Evolutionary conservation across 1,140 invertebrate species (phyloP), one percentile per base, ranked within the genome.

Genomic region (Lasaia peninsularis): DNA sequence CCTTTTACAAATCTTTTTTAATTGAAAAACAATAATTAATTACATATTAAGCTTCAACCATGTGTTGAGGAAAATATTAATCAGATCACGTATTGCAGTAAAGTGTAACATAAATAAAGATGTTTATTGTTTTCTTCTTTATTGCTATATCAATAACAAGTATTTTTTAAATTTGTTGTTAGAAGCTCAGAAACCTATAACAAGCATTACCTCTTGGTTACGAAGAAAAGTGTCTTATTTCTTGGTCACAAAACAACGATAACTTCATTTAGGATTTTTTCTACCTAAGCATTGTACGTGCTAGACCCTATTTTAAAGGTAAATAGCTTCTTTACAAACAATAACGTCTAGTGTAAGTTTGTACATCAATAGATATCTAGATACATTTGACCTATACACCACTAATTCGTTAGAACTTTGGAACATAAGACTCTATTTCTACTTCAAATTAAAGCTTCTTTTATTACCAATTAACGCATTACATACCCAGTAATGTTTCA

Each of bases 391-490:
- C 58, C 67, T 67, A 73, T 62, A 69, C 60, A 50, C 73, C 60
- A 44, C 71, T 80, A 77, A 60, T 64, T 70, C 60, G 58, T 78
- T 80, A 79, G 75, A 78, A 80, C 71, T 80, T 73, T 62, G 71
- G 75, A 86, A 87, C 78, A 84, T 78, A 87, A 83, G 75, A 77
- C 65, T 74, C 80, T 83, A 85, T 64, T 56, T 73, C 84, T 88
- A 88, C 80, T 70, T 63, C 79, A 88, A 88, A 88, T 88, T 88
- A 88, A 88, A 88, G 84, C 84, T 86, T 88, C 72, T 62, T 73
- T 76, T 52, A 76, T 88, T 88, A 88, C 84, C 84, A 88, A 69
- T 55, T 75, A 72, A 75, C 62, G 75, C 75, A 73, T 80, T 76
- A 73, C 66, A 28, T 33, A 77, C 68, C 68, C 66, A 60, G 69